Percentiles rank a stretch among this genome's conserved stretches.
phyloP scores from a whole-genome alignment of 35 echinoderm and acorn worm species.

The Apostichopus parvimensis region DNA sequence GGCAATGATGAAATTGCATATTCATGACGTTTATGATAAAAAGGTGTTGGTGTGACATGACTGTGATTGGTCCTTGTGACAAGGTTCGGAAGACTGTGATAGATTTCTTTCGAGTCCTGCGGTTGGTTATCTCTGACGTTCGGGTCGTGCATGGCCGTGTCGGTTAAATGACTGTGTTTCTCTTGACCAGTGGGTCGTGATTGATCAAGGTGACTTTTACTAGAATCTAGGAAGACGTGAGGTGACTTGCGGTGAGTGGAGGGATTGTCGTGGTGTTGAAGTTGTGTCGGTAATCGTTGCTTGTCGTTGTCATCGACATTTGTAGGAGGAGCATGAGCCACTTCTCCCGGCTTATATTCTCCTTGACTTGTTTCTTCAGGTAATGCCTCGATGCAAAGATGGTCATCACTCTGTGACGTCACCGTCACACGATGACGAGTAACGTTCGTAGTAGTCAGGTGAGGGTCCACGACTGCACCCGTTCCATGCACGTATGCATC shows the following conservation, averaged over 20 bases:
- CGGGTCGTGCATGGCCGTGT: background rate
- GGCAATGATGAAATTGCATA: background rate
- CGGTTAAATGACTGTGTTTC: background rate
- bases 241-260: background rate
- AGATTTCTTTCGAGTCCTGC: background rate
- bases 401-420: too few relatives aligned
- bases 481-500: too few relatives aligned
- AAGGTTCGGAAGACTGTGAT: slow-evolving; percentile 4
- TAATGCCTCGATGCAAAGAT: too few relatives aligned
- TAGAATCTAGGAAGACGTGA: background rate
- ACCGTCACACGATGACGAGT: too few relatives aligned
- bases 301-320: too few relatives aligned
- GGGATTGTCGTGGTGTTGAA: background rate
- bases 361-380: too few relatives aligned
- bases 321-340: too few relatives aligned
- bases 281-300: too few relatives aligned
- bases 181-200: background rate
- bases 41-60: background rate
- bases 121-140: background rate
- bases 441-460: too few relatives aligned
- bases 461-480: too few relatives aligned
- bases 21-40: slow-evolving; percentile 21
- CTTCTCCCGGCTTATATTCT: too few relatives aligned
- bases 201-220: background rate
- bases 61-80: background rate